Evolutionary conservation across 2,888 invertebrate genomes (phyloP), one percentile per base, ranked within the genome.

Genomic region (Carcina quercana): DNA sequence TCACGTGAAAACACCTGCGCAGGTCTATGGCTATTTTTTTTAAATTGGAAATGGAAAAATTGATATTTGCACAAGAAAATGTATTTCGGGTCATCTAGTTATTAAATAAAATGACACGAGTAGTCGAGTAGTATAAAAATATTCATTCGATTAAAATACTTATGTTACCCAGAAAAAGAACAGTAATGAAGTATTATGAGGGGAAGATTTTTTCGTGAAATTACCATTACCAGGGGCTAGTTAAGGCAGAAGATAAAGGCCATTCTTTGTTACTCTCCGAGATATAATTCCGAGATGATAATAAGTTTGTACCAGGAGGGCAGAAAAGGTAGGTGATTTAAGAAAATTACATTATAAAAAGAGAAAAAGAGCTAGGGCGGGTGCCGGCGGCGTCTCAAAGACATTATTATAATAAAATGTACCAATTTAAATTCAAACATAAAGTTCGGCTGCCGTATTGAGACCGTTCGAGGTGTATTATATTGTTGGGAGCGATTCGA

Each of bases 291-390:
- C 39, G 45, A 42, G 50, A 44, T 47, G 47, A 55, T 63, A 59
- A 63, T 59, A 47, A 55, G 58, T 58, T 50, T 52, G 51, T 47
- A 52, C 50, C 43, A 52, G 49, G 64, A 68, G 63, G 65, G 65
- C 52, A 53, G 59, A 54, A 43, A 48, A 63, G 59, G 59, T 50
- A 57, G 75, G 70, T 79, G 70, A 78, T 79, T 80, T 75, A 64
- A 67, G 71, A 70, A 80, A 82, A 82, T 82, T 78, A 80, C 74
- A 73, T 74, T 72, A 71, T 73, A 72, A 76, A 79, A 76, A 68
- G 62, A 60, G 57, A 66, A 63, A 61, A 67, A 54, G 69, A 70
- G 68, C 55, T 50, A 47, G 53, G 53, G 50, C 45, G 53, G 15
- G 24, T 17, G 12, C 25, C 54, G 35, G 66, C 64, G 67, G 70